phyloP scores from a whole-genome alignment of 2,113 vertebrate species.

The Syngnathus floridae region DNA sequence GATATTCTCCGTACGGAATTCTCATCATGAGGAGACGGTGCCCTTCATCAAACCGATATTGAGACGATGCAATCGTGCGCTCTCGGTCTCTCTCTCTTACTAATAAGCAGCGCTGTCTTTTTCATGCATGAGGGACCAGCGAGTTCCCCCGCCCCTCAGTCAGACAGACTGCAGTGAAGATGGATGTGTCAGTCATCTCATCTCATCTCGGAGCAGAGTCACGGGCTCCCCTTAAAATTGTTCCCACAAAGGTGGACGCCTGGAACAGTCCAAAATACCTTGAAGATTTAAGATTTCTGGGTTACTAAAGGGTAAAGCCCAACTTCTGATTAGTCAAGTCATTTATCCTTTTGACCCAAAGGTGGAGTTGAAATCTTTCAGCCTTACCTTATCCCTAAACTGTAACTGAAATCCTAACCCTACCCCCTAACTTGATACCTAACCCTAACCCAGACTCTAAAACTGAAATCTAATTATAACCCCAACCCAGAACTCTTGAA shows the following conservation, averaged over 20 bases:
- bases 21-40: constrained; percentile 34
- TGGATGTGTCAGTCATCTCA: constrained; percentile 65
- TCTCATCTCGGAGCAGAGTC: constrained; percentile 24
- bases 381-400: background rate
- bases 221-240: background rate
- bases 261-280: background rate
- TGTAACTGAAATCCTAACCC: background rate
- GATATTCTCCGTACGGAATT: background rate
- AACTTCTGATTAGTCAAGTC: background rate
- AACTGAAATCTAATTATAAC: background rate
- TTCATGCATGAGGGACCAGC: constrained; percentile 50
- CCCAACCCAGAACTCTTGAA: background rate
- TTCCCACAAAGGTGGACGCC: background rate
- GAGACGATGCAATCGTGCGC: constrained; percentile 35
- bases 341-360: background rate
- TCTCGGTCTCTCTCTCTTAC: constrained; percentile 22
- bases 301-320: no score
- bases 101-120: constrained; percentile 56
- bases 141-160: constrained; percentile 25
- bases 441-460: background rate
- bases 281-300: background rate
- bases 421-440: background rate
- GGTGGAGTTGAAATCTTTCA: background rate
- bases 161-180: constrained; percentile 55
- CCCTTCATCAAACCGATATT: constrained; percentile 48